phyloP scores from a whole-genome alignment of 2,113 vertebrate genomes.

The Pagrus major region DNA sequence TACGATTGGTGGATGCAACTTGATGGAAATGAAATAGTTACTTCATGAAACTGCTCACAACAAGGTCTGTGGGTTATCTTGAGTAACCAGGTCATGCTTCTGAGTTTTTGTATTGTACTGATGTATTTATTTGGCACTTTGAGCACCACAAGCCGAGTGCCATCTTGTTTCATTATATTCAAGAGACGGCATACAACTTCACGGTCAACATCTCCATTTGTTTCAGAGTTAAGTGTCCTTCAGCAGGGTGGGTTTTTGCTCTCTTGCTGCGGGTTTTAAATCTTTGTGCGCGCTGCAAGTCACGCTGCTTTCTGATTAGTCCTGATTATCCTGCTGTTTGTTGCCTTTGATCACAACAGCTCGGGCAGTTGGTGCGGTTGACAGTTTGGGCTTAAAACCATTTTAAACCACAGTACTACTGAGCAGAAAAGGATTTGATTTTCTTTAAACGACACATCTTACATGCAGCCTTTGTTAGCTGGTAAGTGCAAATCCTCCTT shows the following conservation, averaged over 20 bases:
- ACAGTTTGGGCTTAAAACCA: conserved; percentile 6
- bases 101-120: no score
- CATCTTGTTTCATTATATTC: no score
- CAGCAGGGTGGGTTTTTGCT: not conserved
- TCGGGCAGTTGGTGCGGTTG: conserved; percentile 17
- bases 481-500: not conserved
- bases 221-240: not conserved
- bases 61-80: no score
- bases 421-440: conserved; percentile 9
- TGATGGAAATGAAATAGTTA: no score
- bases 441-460: not conserved
- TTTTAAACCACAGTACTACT: conserved; percentile 7
- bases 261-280: not conserved
- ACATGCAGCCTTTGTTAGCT: not conserved
- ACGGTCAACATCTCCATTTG: no score
- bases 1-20: no score
- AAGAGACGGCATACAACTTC: no score
- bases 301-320: conserved; percentile 27
- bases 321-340: conserved; percentile 55
- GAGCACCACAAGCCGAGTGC: no score
- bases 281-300: not conserved
- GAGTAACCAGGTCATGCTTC: no score
- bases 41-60: no score
- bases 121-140: no score
- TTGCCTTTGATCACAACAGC: conserved; percentile 48